Evolutionary conservation across 2,797 vertebrate genomes (phyloP).

Genomic region (Liasis olivaceus): DNA sequence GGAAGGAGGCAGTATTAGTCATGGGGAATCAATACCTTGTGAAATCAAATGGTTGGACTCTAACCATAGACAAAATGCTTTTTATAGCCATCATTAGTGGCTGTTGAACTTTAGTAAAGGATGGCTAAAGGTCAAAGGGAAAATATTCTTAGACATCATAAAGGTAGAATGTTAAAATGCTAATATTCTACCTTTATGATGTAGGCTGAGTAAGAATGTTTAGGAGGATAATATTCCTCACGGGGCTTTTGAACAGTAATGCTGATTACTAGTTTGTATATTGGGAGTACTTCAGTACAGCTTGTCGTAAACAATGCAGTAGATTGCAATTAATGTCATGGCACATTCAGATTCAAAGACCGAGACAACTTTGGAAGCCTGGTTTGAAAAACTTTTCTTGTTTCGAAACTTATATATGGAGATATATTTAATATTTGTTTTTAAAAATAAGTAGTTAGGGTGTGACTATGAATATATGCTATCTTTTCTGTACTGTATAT

Average conservation of each 20-base stretch:
- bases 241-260: neutral
- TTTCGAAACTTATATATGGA: neutral
- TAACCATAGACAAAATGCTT: neutral
- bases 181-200: conserved; percentile 17
- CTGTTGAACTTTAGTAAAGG: neutral
- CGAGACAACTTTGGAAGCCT: neutral
- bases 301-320: neutral
- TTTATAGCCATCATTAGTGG: neutral
- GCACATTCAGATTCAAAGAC: neutral
- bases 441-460: neutral
- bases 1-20: neutral
- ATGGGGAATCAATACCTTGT: neutral
- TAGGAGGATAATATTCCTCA: neutral
- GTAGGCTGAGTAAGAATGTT: neutral
- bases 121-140: neutral
- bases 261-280: neutral
- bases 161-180: neutral
- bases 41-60: neutral
- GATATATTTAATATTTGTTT: neutral
- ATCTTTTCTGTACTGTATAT: neutral
- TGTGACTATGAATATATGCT: neutral
- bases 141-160: neutral
- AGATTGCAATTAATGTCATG: neutral
- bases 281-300: neutral
- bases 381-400: conserved; percentile 9